phyloP scores from a whole-genome alignment of 2,113 vertebrate species.

The Pangasianodon gigas region DNA sequence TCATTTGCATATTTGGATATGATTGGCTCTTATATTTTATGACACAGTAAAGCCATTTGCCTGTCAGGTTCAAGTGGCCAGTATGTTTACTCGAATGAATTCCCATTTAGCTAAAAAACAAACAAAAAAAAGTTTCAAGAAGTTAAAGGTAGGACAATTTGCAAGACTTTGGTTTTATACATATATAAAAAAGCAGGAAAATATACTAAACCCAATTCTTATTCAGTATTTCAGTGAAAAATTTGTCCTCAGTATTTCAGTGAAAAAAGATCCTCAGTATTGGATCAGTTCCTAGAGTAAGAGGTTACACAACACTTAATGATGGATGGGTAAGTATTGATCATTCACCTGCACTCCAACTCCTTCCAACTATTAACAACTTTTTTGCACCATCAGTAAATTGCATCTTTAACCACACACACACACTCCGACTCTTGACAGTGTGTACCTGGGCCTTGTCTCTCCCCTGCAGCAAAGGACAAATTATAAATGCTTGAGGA shows the following conservation, averaged over 20 bases:
- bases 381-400: constrained; percentile 14
- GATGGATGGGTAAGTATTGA: constrained; percentile 4
- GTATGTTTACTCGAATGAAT: not conserved
- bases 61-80: no score
- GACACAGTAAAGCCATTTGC: no score
- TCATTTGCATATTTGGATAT: not conserved
- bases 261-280: not conserved
- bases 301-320: not conserved
- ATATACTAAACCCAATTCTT: not conserved
- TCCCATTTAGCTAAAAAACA: no score
- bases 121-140: not conserved
- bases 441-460: constrained; percentile 1
- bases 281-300: not conserved
- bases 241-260: not conserved
- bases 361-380: not conserved
- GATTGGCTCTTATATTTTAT: no score
- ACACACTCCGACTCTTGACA: not conserved
- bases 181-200: not conserved
- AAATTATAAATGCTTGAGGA: constrained; percentile 55
- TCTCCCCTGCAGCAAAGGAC: constrained; percentile 35
- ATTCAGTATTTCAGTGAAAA: not conserved
- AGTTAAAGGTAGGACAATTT: not conserved
- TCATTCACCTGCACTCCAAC: not conserved
- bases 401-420: constrained; percentile 6
- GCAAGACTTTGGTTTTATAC: not conserved